Conservation (phyloP, 2,888 invertebrate species). For the Calliphora vomitoria region DNA sequence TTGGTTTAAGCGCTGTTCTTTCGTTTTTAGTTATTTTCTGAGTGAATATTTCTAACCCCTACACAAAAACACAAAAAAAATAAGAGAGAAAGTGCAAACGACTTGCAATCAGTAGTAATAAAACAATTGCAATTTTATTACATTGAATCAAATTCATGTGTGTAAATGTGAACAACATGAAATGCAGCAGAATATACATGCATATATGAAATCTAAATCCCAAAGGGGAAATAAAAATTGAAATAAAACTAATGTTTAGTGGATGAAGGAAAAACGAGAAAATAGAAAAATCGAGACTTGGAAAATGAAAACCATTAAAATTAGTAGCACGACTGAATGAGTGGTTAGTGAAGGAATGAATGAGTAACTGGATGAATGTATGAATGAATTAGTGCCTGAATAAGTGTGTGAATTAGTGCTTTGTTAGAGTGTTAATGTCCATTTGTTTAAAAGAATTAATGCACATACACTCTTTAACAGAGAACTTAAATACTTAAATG, state of each 20-base stretch:
- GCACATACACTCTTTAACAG: not conserved
- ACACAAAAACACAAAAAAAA: not conserved
- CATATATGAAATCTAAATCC: not conserved
- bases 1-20: not conserved
- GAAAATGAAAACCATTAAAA: constrained; percentile 28
- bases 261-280: not conserved
- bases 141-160: constrained; percentile 44
- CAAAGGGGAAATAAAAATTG: constrained; percentile 2
- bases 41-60: too few relatives aligned
- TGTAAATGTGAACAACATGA: constrained; percentile 16
- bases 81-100: constrained; percentile 43
- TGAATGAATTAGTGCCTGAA: not conserved
- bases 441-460: not conserved
- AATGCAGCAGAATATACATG: not conserved
- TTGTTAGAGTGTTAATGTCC: not conserved
- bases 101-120: constrained; percentile 58
- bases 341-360: not conserved
- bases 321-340: not conserved
- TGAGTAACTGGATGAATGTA: not conserved
- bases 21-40: not conserved
- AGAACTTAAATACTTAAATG: not conserved
- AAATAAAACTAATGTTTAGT: not conserved
- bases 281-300: not conserved
- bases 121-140: constrained; percentile 62
- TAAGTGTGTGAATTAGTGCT: not conserved